phyloP scores from a whole-genome alignment of 2,113 vertebrate species.

The Heliornis fulica region DNA sequence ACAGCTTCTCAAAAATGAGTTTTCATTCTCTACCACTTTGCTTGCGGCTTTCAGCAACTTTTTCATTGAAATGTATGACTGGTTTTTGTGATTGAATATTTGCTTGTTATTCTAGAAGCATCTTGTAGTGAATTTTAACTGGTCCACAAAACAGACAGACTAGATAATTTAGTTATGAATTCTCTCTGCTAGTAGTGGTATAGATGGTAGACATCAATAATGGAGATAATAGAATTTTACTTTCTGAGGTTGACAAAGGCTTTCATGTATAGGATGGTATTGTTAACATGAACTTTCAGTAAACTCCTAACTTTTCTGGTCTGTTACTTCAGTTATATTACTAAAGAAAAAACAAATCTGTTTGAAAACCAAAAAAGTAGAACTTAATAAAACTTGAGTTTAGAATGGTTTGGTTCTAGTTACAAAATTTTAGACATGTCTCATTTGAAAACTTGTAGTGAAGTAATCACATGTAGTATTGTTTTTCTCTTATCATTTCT shows the following conservation, averaged over 20 bases:
- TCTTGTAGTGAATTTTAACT: background rate
- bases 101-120: background rate
- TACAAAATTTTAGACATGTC: background rate
- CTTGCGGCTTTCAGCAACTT: background rate
- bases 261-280: background rate
- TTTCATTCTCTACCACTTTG: background rate
- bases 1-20: background rate
- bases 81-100: background rate
- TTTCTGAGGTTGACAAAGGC: background rate
- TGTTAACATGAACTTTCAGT: background rate
- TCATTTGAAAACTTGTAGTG: background rate
- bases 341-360: background rate
- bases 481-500: background rate
- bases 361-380: background rate
- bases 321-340: background rate
- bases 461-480: background rate
- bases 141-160: background rate
- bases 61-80: background rate
- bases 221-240: background rate
- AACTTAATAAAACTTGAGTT: background rate
- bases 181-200: background rate
- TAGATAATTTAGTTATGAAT: background rate
- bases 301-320: background rate
- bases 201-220: background rate
- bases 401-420: background rate